A percentile compares a stretch with the other conserved stretches of the same genome.
These are phyloP conservation scores for Colostygia pectinataria DNA, from an alignment of 2,888 invertebrate genomes.

Conservation along the genomic window DNA sequence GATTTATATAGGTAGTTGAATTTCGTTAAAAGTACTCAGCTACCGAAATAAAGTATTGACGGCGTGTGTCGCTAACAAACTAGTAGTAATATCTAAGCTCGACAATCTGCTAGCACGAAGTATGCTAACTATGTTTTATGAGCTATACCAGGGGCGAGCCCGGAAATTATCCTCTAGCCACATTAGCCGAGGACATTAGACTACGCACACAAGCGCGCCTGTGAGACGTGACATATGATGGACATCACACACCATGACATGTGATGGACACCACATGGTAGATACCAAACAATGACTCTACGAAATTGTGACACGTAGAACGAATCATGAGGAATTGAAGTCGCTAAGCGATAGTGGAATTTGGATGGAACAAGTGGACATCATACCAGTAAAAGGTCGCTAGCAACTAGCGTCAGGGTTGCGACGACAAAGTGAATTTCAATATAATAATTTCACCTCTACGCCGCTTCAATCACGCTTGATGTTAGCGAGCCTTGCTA, in stretches of 20 bases:
- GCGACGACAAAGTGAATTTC: too few relatives aligned
- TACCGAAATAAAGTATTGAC: too few relatives aligned
- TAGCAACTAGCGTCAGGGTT: too few relatives aligned
- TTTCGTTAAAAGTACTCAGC: too few relatives aligned
- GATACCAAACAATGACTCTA: conserved; percentile 51
- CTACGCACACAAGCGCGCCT: conserved; percentile 50
- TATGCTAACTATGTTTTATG: conserved; percentile 8
- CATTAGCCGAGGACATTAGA: conserved; percentile 77
- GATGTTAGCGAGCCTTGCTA: too few relatives aligned
- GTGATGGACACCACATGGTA: conserved; percentile 43
- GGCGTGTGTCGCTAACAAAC: not conserved
- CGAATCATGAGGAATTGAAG: conserved; percentile 29
- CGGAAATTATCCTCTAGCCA: conserved; percentile 80
- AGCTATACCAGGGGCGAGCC: conserved; percentile 55
- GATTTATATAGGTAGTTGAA: too few relatives aligned
- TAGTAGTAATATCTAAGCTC: not conserved
- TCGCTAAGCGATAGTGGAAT: conserved; percentile 23
- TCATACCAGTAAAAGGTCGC: too few relatives aligned
- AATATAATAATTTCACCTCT: too few relatives aligned
- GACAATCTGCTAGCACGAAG: conserved; percentile 10
- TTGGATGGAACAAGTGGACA: conserved; percentile 20
- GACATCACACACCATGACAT: conserved; percentile 60
- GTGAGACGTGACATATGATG: conserved; percentile 57
- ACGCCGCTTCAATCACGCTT: too few relatives aligned
- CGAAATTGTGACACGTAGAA: conserved; percentile 43